These are phyloP conservation scores for Drosophila buzzatii DNA, from an alignment of 2,888 invertebrate species.

Conservation along the genomic window DNA sequence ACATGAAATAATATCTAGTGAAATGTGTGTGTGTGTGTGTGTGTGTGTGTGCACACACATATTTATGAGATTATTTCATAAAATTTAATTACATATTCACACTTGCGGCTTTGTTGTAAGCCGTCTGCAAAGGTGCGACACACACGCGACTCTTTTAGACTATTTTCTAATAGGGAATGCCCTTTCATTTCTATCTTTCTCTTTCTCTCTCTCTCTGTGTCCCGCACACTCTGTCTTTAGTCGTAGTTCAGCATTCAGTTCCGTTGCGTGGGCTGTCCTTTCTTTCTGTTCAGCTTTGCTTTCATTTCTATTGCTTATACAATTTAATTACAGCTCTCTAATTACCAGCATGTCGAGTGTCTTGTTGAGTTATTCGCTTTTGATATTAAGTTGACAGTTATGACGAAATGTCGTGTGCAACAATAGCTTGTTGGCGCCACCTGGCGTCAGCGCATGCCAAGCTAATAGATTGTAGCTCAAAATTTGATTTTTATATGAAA, in stretches of 20 bases:
- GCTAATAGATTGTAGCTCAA: slow-evolving; percentile 1
- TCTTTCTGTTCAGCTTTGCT: slow-evolving; percentile 37
- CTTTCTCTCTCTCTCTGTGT: too few species aligned
- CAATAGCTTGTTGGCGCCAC: slow-evolving; percentile 20
- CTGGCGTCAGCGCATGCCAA: slow-evolving; percentile 3
- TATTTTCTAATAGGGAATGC: slow-evolving; percentile 43
- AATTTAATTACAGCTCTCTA: slow-evolving; percentile 67
- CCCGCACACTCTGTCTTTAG: slow-evolving; percentile 33
- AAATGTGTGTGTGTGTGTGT: slow-evolving; percentile 1
- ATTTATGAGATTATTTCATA: slow-evolving; percentile 67
- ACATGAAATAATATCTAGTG: slow-evolving; percentile 30
- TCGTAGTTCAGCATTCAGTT: slow-evolving; percentile 24
- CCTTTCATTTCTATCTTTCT: slow-evolving; percentile 9
- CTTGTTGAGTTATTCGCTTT: slow-evolving; percentile 67
- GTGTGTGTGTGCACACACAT: neutral
- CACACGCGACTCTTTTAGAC: slow-evolving; percentile 48
- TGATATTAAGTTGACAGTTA: slow-evolving; percentile 76
- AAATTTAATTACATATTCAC: slow-evolving; percentile 78
- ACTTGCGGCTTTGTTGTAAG: slow-evolving; percentile 55
- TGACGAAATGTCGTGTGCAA: slow-evolving; percentile 60
- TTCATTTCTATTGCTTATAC: slow-evolving; percentile 41
- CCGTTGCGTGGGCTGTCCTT: slow-evolving; percentile 31
- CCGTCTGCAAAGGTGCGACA: slow-evolving; percentile 55
- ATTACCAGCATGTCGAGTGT: slow-evolving; percentile 67
- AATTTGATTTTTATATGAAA: neutral